Evolutionary conservation across 2,888 invertebrate genomes (phyloP).

Genomic region (Acanthosepion esculentum): DNA sequence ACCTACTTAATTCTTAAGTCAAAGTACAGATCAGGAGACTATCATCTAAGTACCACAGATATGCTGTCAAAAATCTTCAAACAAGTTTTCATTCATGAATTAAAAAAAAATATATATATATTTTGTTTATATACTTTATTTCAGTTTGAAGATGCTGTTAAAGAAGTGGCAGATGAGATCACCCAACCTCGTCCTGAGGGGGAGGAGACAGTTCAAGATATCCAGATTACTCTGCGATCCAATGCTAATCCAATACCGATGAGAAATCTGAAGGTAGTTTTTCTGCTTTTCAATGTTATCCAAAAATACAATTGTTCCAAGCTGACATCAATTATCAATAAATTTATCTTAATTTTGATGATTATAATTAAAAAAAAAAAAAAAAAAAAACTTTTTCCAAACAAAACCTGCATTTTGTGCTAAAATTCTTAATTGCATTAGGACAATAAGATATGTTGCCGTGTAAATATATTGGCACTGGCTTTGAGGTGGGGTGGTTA

Average conservation of each 20-base stretch:
- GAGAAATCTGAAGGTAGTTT: conserved; percentile 86
- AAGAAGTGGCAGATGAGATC: conserved; percentile 93
- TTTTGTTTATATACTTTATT: conserved; percentile 50
- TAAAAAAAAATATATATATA: background rate
- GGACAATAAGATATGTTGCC: too few relatives aligned
- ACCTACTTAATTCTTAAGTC: too few relatives aligned
- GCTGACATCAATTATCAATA: background rate
- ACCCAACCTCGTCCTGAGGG: conserved; percentile 93
- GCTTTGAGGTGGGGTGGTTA: too few relatives aligned
- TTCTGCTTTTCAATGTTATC: background rate
- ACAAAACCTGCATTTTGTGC: too few relatives aligned
- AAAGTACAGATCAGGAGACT: too few relatives aligned
- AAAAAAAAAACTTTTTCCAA: too few relatives aligned
- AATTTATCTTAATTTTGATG: background rate
- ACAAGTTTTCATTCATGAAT: too few relatives aligned
- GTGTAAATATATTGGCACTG: too few relatives aligned
- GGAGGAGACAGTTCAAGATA: conserved; percentile 91
- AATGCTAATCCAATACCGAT: conserved; percentile 87
- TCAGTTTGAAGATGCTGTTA: conserved; percentile 94
- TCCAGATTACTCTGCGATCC: conserved; percentile 90
- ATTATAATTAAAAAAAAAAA: too few relatives aligned
- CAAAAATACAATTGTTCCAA: background rate
- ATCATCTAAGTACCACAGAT: too few relatives aligned
- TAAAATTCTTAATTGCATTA: too few relatives aligned
- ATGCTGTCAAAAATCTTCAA: too few relatives aligned